These are phyloP conservation scores for Diplazon laetatorius DNA, from an alignment of 2,888 invertebrate species.

Conservation along the genomic window DNA sequence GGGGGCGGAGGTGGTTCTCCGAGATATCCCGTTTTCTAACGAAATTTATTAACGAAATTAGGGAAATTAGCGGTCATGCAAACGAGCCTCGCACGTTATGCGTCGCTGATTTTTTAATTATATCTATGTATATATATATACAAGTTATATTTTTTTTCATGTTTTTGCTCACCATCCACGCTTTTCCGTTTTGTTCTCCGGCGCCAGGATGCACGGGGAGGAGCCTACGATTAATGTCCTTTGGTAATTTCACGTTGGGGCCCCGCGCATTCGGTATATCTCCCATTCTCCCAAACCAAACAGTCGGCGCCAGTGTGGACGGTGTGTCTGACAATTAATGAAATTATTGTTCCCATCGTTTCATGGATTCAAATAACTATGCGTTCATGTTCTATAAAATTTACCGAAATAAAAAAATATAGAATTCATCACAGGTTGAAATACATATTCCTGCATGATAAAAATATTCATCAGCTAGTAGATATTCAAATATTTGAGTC, in stretches of 20 bases:
- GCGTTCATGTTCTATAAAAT: too few species aligned
- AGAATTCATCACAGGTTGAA: too few species aligned
- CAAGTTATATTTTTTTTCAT: constrained; percentile 45
- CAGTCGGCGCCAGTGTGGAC: constrained; percentile 6
- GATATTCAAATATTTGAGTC: too few species aligned
- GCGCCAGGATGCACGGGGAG: constrained; percentile 28
- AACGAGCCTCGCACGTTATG: constrained; percentile 63
- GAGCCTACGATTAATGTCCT: constrained; percentile 58
- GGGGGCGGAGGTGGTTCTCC: constrained; percentile 32
- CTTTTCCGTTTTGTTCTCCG: constrained; percentile 36
- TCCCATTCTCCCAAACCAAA: constrained; percentile 29
- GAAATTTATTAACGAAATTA: constrained; percentile 79
- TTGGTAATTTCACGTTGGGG: constrained; percentile 54
- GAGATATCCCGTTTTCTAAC: constrained; percentile 53
- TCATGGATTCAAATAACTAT: not conserved
- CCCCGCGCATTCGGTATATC: constrained; percentile 30
- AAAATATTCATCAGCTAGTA: too few species aligned
- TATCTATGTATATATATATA: not conserved
- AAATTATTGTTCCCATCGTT: not conserved
- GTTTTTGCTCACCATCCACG: constrained; percentile 36
- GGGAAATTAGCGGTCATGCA: constrained; percentile 74
- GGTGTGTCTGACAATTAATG: constrained; percentile 42
- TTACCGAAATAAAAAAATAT: not conserved
- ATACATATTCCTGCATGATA: too few species aligned
- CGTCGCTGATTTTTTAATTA: constrained; percentile 64